Conservation (phyloP, 1,140 invertebrate species). For the Atta colombica region DNA sequence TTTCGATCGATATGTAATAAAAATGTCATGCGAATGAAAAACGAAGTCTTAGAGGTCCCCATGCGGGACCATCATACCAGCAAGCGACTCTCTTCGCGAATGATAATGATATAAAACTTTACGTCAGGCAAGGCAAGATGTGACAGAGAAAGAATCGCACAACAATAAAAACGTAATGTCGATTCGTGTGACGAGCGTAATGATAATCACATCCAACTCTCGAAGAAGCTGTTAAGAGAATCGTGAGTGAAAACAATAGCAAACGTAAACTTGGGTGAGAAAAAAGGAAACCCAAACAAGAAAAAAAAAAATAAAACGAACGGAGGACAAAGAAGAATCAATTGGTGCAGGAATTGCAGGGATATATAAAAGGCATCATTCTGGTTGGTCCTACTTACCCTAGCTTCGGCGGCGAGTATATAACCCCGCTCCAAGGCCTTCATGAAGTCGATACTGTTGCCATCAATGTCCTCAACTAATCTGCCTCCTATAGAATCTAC, state of each 20-base stretch:
- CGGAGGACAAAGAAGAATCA: conserved; percentile 29
- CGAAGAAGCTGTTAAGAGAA: conserved; percentile 52
- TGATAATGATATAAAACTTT: conserved; percentile 5
- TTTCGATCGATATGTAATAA: background rate
- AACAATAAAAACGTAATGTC: conserved; percentile 39
- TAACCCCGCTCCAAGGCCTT: conserved; percentile 95
- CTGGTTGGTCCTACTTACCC: conserved; percentile 91
- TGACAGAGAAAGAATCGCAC: conserved; percentile 26
- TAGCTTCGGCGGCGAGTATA: conserved; percentile 95
- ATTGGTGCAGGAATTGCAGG: conserved; percentile 35
- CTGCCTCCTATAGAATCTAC: conserved; percentile 92
- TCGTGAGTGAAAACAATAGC: conserved; percentile 43
- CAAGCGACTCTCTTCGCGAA: conserved; percentile 47
- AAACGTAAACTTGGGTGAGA: conserved; percentile 50
- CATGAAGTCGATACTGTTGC: conserved; percentile 92
- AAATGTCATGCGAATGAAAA: conserved; percentile 46
- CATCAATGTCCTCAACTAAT: conserved; percentile 89
- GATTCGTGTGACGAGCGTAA: conserved; percentile 21
- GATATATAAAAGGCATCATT: conserved; percentile 19
- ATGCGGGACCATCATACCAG: background rate
- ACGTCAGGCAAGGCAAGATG: conserved; percentile 16
- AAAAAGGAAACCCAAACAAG: conserved; percentile 37
- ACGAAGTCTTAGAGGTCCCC: conserved; percentile 14
- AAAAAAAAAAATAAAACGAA: conserved; percentile 31
- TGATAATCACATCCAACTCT: conserved; percentile 58